Conservation (phyloP, 2,797 vertebrate genomes). For the Lepilemur septentrionalis region DNA sequence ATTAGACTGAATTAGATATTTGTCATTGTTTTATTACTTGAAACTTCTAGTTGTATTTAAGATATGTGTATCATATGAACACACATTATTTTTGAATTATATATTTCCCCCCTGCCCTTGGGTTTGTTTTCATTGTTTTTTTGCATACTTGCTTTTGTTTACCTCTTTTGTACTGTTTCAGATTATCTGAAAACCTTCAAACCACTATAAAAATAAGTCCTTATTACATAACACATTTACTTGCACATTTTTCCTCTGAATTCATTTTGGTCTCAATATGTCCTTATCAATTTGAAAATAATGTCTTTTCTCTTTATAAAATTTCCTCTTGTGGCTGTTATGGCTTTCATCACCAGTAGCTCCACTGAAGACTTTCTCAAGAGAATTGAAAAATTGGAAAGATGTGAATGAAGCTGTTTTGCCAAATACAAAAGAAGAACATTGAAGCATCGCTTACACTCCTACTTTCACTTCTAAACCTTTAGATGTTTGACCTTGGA, state of each 20-base stretch:
- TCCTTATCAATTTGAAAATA: neutral
- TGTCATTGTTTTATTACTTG: neutral
- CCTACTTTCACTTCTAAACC: neutral
- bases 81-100: neutral
- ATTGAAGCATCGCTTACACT: neutral
- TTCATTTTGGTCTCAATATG: neutral
- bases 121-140: neutral
- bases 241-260: neutral
- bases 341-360: neutral
- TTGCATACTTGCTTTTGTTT: neutral
- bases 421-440: neutral
- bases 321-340: neutral
- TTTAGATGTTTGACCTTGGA: neutral
- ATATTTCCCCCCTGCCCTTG: fast-evolving
- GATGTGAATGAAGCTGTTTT: slow-evolving; percentile 24
- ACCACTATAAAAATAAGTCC: neutral
- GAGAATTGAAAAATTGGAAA: neutral
- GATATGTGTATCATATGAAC: neutral
- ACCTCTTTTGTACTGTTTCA: neutral
- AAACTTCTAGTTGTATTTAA: neutral
- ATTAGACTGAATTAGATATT: neutral
- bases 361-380: neutral
- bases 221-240: neutral
- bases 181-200: neutral
- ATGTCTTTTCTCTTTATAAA: neutral